Evolutionary conservation across 2,888 invertebrate genomes (phyloP), one percentile per base, ranked within the genome.

Genomic region (Drosophila emarginata): DNA sequence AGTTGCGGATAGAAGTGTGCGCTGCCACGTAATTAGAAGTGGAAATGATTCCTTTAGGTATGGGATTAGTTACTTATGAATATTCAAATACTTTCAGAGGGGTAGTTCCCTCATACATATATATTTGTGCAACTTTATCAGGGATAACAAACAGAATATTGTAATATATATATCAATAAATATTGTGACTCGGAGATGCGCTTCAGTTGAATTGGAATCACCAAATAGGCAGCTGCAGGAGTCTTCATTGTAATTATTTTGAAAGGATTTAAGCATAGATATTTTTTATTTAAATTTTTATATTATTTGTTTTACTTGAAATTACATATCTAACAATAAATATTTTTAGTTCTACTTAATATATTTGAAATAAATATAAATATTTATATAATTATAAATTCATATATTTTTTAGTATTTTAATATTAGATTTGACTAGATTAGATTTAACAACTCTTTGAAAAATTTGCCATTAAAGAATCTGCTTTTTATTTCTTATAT

Each of bases 1-100:
- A 90, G 83, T 90, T 90, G 89, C 88, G 77, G 78, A 50, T 9
- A 53, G 63, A 21, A 21, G 52, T 40, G 57, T 53, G 54, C 54
- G 66, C 59, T 61, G 77, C 77, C 59, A 67, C 79, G 72, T 85
- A 85, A 82, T 85, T 85, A 80, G 82, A 76, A 71, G 67, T 45
- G 74, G 68, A 72, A 69, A 75, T 67, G 64, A 52, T 59, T 45
- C 52, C 64, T 39, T 56, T 52, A 56, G 51, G 52, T 63, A 12
- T 5, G 63, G 70, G 70, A 72, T 71, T 80, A 67, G 60, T 57
- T 71, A 71, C 71, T 71, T 71, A 60, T 39, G 53, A 54, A 72
- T 72, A 72, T 72, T 72, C 72, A 72, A 67, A 72, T 67, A 52
- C 28, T 40, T 45, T 5, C 14, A 9, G 23, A 15, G 40, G 62